Conservation (phyloP, 2,888 invertebrate genomes). For the Nemurella pictetii region DNA sequence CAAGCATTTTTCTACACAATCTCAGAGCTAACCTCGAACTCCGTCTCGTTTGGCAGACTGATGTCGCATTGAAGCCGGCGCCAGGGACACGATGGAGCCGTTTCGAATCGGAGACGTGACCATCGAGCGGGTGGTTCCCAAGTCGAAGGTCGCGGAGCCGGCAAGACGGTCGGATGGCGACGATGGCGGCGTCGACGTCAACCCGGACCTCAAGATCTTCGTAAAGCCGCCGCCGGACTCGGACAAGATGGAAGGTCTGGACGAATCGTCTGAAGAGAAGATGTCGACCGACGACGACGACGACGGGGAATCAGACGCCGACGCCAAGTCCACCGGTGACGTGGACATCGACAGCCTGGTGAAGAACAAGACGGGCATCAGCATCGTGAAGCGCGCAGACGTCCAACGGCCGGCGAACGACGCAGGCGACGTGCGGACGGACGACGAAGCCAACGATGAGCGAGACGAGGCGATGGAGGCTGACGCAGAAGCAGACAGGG, state of each 20-base stretch:
- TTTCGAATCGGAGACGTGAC: constrained; percentile 62
- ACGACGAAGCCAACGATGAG: constrained; percentile 32
- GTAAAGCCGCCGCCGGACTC: constrained; percentile 35
- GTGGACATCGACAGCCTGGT: constrained; percentile 23
- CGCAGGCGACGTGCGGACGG: constrained; percentile 32
- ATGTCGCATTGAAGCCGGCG: no score
- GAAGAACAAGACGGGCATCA: neutral
- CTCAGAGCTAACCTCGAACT: no score
- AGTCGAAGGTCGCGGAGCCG: constrained; percentile 46
- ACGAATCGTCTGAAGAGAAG: constrained; percentile 18
- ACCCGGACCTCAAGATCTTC: constrained; percentile 39
- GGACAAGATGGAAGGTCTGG: constrained; percentile 57
- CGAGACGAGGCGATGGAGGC: constrained; percentile 26
- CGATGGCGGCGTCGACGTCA: constrained; percentile 48
- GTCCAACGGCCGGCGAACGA: neutral
- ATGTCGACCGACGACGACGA: constrained; percentile 40
- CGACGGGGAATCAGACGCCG: constrained; percentile 34
- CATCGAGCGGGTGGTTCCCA: constrained; percentile 57
- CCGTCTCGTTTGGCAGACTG: no score
- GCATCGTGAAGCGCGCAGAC: neutral
- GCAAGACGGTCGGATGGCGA: constrained; percentile 46
- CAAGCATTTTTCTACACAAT: no score
- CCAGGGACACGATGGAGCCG: constrained; percentile 58
- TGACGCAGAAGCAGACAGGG: constrained; percentile 35
- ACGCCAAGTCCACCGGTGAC: constrained; percentile 35